Evolutionary conservation across 1,140 invertebrate genomes (phyloP).

Genomic region (Diachasmimorpha longicaudata): DNA sequence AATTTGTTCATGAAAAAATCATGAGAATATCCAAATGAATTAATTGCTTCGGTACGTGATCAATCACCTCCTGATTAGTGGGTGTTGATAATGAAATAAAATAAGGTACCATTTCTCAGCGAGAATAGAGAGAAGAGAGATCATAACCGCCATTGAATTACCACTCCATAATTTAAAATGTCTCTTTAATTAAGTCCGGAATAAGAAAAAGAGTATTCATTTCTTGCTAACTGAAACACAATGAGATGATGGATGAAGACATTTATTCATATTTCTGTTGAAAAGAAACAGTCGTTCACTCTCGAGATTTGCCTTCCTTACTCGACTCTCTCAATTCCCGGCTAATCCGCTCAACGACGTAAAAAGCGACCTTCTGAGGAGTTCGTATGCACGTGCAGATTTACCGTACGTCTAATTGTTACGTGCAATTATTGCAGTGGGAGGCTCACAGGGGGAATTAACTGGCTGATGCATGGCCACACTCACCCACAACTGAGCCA

Average conservation of each 20-base stretch:
- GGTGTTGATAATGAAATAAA: too few species aligned
- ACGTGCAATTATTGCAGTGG: conserved; percentile 41
- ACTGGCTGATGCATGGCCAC: conserved; percentile 10
- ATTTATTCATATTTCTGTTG: neutral
- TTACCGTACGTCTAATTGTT: conserved; percentile 56
- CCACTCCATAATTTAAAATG: too few species aligned
- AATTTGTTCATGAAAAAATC: too few species aligned
- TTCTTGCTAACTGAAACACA: neutral
- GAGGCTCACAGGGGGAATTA: neutral
- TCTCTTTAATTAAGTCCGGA: neutral
- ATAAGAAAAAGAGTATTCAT: neutral
- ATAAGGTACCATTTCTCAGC: too few species aligned
- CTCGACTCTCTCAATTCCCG: neutral
- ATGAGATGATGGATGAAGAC: neutral
- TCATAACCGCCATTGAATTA: too few species aligned
- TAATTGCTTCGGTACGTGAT: too few species aligned
- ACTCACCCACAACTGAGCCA: neutral
- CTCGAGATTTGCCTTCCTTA: neutral
- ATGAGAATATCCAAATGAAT: too few species aligned
- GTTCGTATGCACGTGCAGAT: conserved; percentile 42
- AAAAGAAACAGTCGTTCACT: neutral
- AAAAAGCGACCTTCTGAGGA: neutral
- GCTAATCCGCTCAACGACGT: neutral
- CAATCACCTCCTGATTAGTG: too few species aligned
- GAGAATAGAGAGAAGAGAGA: too few species aligned